phyloP scores from a whole-genome alignment of 2,888 invertebrate genomes.

The Heliconius ethilla region DNA sequence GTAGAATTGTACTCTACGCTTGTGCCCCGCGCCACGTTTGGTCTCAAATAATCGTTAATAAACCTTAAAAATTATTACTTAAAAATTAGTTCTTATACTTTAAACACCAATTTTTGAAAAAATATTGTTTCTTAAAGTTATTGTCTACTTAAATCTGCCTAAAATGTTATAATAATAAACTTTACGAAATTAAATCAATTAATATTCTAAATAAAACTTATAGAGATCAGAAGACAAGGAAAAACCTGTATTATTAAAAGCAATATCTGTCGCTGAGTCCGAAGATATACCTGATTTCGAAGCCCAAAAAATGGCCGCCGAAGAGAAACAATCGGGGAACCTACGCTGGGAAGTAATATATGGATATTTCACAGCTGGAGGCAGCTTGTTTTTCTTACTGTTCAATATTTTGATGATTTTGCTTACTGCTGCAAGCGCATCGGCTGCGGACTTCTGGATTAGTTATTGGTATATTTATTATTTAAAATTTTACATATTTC shows the following conservation, averaged over 20 bases:
- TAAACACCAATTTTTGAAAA: background rate
- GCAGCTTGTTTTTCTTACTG: slow-evolving; percentile 59
- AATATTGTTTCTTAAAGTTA: background rate
- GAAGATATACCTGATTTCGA: slow-evolving; percentile 65
- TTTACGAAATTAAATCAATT: background rate
- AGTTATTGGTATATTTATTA: slow-evolving; percentile 82
- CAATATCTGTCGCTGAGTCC: slow-evolving; percentile 53
- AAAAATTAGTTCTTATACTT: too few relatives aligned
- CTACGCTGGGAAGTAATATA: slow-evolving; percentile 68
- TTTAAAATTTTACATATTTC: background rate
- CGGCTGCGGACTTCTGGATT: slow-evolving; percentile 86
- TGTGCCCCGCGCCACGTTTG: too few relatives aligned
- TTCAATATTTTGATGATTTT: slow-evolving; percentile 63
- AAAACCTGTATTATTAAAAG: slow-evolving; percentile 50
- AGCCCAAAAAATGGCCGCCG: slow-evolving; percentile 67
- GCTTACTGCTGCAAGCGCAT: slow-evolving; percentile 82
- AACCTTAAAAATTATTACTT: too few relatives aligned
- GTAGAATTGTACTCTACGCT: too few relatives aligned
- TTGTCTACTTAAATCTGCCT: background rate
- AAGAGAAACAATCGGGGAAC: slow-evolving; percentile 70
- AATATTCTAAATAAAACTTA: slow-evolving; percentile 5
- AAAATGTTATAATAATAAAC: background rate
- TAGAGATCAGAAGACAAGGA: slow-evolving; percentile 59
- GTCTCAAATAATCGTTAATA: too few relatives aligned
- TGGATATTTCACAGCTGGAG: slow-evolving; percentile 68